Evolutionary conservation across 2,797 vertebrate genomes (phyloP), one percentile per base, ranked within the genome.

Genomic region (Hyperoplus immaculatus): DNA sequence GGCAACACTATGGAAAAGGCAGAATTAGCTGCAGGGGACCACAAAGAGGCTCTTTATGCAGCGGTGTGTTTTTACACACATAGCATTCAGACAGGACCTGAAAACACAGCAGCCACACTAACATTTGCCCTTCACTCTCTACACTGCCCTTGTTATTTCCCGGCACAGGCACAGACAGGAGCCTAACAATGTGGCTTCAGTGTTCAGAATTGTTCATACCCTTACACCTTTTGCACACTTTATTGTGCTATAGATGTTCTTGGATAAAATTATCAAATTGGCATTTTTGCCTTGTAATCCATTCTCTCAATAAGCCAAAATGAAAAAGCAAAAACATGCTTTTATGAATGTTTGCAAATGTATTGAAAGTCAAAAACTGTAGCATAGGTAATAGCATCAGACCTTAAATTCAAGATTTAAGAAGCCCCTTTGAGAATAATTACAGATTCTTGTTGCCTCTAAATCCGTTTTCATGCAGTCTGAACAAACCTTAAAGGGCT

Each of bases 1-100:
- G 57, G 57, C 79, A 78, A 65, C 62, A 53, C 80, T 82, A 85
- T 83, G 89, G 89, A 92, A 92, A 92, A 89, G 29, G 75, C 69
- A 75, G 78, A 71, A 73, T 85, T 83, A 69, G 59, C 59, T 2
- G 8, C 80, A 64, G 55, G 64, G 50, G 62, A 77, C 55, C 78
- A 94, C 87, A 93, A 89, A 93, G 90, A 75, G 77, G 76, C 71
- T 87, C 86, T 92, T 90, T 93, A 87, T 94, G 39, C 55, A 54
- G 43, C 1, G 16, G 67, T 74, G 72, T 85, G 69, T 85, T 85
- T 84, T 77, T 18, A 12, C 60, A 67, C 67, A 75, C 36, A 38
- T 55, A 81, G 59, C 87, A 81, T 81, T 86, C 57, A 90, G 69
- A 64, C 60, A 65, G 75, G 68, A 79, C 6, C 69, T 87, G 77